Percentiles rank a stretch among this genome's conserved stretches.
Evolutionary conservation across 1,140 invertebrate species (phyloP).

Genomic region (Radopholus similis): DNA sequence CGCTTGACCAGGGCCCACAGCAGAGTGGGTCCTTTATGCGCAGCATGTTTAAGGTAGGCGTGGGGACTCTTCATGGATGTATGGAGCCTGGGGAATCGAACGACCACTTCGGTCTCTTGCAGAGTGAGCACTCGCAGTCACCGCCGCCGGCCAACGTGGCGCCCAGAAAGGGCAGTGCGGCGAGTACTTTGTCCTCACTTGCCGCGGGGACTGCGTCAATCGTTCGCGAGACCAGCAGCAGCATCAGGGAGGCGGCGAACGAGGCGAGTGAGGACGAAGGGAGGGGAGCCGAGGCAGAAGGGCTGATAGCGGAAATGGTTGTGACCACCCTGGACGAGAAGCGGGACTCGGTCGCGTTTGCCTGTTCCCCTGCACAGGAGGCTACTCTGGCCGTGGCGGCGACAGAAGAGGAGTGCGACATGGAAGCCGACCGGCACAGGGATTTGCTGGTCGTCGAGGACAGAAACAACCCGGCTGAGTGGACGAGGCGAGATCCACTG

Average conservation of each 20-base stretch:
- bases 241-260: neutral
- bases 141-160: neutral
- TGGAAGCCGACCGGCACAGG: neutral
- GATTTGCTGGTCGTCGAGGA: conserved; percentile 9
- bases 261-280: neutral
- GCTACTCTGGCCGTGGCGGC: neutral
- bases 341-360: neutral
- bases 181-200: conserved; percentile 5
- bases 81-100: neutral
- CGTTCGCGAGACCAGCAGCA: neutral
- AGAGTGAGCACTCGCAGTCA: conserved; percentile 13
- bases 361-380: neutral
- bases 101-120: neutral
- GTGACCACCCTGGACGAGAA: neutral
- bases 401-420: conserved; percentile 6
- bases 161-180: neutral
- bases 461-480: neutral
- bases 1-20: conserved; percentile 37
- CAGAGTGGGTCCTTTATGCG: conserved; percentile 43
- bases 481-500: neutral
- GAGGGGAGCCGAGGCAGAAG: neutral
- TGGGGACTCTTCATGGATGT: neutral
- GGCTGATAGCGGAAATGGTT: neutral
- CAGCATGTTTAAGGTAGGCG: conserved; percentile 46
- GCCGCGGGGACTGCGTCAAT: conserved; percentile 12